Conservation (phyloP, 1,140 invertebrate genomes). For the Tribolium madens region DNA sequence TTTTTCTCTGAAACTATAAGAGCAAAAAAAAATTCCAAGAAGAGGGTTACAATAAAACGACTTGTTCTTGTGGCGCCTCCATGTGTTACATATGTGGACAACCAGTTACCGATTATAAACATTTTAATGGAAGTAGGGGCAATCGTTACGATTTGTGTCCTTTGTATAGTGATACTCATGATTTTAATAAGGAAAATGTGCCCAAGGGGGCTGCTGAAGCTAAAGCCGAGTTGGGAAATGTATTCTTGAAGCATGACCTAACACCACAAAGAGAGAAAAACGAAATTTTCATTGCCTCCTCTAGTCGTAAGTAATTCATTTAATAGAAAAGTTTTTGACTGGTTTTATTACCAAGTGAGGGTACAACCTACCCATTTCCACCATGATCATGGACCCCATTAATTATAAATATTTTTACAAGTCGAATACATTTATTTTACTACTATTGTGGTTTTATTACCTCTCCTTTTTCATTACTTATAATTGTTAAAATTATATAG, state of each 20-base stretch:
- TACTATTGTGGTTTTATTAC: no score
- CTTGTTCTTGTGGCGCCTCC: conserved; percentile 74
- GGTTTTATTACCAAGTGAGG: no score
- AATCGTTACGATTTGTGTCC: conserved; percentile 50
- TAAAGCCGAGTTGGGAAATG: conserved; percentile 55
- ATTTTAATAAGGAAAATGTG: conserved; percentile 56
- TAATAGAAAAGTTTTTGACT: no score
- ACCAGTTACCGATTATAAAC: conserved; percentile 72
- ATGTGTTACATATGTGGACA: conserved; percentile 79
- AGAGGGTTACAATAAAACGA: conserved; percentile 80
- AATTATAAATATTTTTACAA: no score
- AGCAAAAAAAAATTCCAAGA: no score
- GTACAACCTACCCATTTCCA: no score
- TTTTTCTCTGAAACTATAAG: no score
- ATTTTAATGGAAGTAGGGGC: conserved; percentile 70
- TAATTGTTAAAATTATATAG: no score
- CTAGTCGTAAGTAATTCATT: neutral
- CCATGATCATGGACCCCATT: no score
- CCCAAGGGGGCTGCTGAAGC: conserved; percentile 51
- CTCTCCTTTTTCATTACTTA: no score
- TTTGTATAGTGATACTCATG: conserved; percentile 56
- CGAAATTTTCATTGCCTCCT: neutral
- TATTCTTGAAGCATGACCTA: conserved; percentile 59
- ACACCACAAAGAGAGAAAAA: conserved; percentile 36
- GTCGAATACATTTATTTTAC: no score